Conservation (phyloP, 2,113 vertebrate genomes). For the Tamias sibiricus region DNA sequence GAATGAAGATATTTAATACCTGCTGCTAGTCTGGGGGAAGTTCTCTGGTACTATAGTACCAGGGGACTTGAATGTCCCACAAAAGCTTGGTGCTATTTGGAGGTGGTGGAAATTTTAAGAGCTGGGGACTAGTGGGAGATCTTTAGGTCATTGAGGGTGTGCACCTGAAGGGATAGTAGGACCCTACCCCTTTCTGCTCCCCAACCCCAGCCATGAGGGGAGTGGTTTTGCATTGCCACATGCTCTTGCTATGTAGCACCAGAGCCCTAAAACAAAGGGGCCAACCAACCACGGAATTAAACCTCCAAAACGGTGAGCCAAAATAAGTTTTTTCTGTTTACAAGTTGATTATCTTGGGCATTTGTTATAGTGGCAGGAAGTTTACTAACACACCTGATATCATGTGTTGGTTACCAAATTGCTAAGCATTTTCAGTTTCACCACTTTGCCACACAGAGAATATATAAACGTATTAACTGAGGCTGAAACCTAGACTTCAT, state of each 20-base stretch:
- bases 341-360: neutral
- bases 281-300: neutral
- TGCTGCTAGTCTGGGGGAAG: neutral
- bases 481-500: neutral
- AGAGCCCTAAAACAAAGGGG: neutral
- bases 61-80: neutral
- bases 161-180: neutral
- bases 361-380: neutral
- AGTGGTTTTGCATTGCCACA: neutral
- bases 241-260: neutral
- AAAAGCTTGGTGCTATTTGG: neutral
- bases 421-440: neutral
- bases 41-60: neutral
- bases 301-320: neutral
- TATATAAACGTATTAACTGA: neutral
- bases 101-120: neutral
- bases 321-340: neutral
- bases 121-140: neutral
- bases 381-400: neutral
- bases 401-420: neutral
- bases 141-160: neutral
- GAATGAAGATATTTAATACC: neutral
- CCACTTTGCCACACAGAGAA: neutral
- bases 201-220: neutral
- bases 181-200: neutral